Percentiles rank a stretch among this genome's conserved stretches.
Conservation (phyloP, 2,888 invertebrate genomes). For the Yponomeuta cagnagella region DNA sequence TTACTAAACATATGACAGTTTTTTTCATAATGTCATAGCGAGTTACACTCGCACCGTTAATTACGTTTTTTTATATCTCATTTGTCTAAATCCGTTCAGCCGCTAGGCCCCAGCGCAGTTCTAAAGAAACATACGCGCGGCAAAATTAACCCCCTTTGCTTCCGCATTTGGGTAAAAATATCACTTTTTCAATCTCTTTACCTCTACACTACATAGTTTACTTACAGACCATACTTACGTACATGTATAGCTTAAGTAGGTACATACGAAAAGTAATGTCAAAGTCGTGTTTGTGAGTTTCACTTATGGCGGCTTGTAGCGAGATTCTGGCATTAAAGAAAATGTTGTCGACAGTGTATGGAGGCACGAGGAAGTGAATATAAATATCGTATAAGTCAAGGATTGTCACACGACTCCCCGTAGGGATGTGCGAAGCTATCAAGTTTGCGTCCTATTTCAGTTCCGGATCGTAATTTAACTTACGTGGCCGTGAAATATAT, state of each 20-base stretch:
- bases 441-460: slow-evolving; percentile 11
- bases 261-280: background rate
- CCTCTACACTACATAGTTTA: too few species aligned
- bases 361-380: slow-evolving; percentile 59
- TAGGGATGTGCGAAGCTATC: slow-evolving; percentile 21
- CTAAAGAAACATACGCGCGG: too few species aligned
- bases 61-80: too few species aligned
- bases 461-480: slow-evolving; percentile 9
- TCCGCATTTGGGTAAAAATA: too few species aligned
- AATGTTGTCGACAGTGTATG: slow-evolving; percentile 38
- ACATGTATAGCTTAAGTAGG: background rate
- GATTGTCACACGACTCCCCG: slow-evolving; percentile 31
- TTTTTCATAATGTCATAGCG: too few species aligned
- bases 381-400: slow-evolving; percentile 62
- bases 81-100: too few species aligned
- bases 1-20: too few species aligned
- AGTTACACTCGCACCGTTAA: too few species aligned
- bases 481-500: slow-evolving; percentile 2
- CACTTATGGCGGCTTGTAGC: background rate
- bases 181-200: too few species aligned
- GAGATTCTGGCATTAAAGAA: slow-evolving; percentile 26
- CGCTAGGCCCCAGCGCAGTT: too few species aligned
- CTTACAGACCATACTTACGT: background rate
- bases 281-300: background rate
- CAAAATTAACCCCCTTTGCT: too few species aligned